These are phyloP conservation scores for Lasiurus cinereus DNA, from an alignment of 2,113 vertebrate genomes.

Conservation along the genomic window DNA sequence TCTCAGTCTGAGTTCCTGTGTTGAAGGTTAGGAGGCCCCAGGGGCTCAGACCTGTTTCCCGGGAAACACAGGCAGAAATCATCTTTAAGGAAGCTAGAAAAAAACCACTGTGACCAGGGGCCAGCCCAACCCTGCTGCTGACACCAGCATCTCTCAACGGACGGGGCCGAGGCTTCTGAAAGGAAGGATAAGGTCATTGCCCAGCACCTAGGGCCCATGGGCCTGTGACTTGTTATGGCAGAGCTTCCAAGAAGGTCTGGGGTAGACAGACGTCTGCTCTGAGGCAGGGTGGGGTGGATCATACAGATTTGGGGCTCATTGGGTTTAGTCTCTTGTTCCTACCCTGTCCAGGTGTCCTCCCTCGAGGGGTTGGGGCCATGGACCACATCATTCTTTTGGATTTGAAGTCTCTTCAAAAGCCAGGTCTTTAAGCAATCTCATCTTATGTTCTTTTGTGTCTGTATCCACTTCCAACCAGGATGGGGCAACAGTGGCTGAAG, in stretches of 20 bases:
- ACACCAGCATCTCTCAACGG: background rate
- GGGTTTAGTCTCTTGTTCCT: background rate
- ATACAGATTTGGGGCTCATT: too few relatives aligned
- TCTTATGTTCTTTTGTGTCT: background rate
- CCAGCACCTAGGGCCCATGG: background rate
- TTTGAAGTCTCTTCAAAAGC: background rate
- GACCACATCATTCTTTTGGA: background rate
- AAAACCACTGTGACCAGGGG: background rate
- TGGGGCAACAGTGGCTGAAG: background rate
- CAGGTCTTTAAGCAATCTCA: background rate
- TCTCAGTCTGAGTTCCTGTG: background rate
- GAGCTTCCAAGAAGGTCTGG: background rate
- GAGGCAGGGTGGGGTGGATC: background rate
- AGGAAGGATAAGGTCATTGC: background rate
- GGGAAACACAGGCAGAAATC: constrained; percentile 39
- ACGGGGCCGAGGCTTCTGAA: background rate
- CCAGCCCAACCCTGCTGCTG: background rate
- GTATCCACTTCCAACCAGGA: background rate
- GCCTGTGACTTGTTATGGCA: background rate
- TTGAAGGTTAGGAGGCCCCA: background rate
- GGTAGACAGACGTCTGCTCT: too few relatives aligned
- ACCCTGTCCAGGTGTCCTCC: background rate
- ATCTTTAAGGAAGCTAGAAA: background rate
- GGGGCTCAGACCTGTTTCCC: constrained; percentile 11
- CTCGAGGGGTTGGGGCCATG: background rate